Percentiles rank a stretch among this genome's conserved stretches.
These are phyloP conservation scores for Cephus nigrinus DNA, from an alignment of 2,888 invertebrate species.

Conservation along the genomic window DNA sequence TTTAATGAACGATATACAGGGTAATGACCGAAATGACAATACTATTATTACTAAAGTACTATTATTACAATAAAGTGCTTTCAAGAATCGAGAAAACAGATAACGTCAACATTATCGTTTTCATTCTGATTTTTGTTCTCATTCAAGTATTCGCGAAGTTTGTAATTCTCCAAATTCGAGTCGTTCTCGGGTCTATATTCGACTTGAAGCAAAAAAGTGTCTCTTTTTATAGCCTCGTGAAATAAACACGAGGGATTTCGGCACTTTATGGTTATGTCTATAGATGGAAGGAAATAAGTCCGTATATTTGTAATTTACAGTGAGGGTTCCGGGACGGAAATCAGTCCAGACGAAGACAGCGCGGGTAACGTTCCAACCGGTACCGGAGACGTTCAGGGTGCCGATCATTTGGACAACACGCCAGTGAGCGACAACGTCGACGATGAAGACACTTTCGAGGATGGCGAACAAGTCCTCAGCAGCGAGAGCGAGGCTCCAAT, in stretches of 20 bases:
- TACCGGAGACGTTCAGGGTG: conserved; percentile 16
- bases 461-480: conserved; percentile 31
- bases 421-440: conserved; percentile 46
- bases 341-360: conserved; percentile 54
- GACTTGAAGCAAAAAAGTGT: neutral
- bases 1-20: too few species aligned
- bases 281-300: neutral
- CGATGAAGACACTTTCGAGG: conserved; percentile 41
- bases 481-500: conserved; percentile 59
- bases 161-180: neutral
- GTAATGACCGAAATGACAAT: too few species aligned
- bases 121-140: too few species aligned
- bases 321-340: conserved; percentile 59
- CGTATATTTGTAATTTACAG: conserved; percentile 30
- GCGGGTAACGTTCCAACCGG: conserved; percentile 27
- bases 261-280: neutral
- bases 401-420: conserved; percentile 33
- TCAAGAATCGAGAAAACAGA: too few species aligned
- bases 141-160: neutral
- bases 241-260: neutral
- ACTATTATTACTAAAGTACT: too few species aligned
- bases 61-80: too few species aligned
- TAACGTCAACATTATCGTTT: too few species aligned
- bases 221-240: neutral
- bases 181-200: neutral